phyloP scores from a whole-genome alignment of 2,113 vertebrate genomes.

The Astatotilapia flaviijosephi region DNA sequence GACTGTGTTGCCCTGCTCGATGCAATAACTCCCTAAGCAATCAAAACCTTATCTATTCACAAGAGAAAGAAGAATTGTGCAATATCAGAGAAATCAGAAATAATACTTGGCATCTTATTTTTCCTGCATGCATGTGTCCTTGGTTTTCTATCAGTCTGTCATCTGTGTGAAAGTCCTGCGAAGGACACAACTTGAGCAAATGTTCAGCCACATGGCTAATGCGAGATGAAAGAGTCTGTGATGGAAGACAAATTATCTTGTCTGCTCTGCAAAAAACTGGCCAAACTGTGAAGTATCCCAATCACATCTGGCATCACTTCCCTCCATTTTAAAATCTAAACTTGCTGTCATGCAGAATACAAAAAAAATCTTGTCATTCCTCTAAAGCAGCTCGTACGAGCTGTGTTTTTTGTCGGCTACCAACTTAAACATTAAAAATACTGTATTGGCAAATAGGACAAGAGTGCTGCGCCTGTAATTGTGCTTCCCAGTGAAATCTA shows the following conservation, averaged over 20 bases:
- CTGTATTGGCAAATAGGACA: conserved; percentile 30
- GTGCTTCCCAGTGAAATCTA: background rate
- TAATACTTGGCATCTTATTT: background rate
- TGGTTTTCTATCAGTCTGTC: background rate
- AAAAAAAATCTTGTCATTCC: conserved; percentile 25
- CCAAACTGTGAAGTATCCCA: conserved; percentile 38
- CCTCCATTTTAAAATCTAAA: conserved; percentile 38
- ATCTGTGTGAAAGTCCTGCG: background rate
- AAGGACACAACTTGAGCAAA: conserved; percentile 16
- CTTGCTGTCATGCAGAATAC: conserved; percentile 42
- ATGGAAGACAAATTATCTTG: conserved; percentile 61
- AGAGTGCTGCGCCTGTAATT: conserved; percentile 9
- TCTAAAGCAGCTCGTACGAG: background rate
- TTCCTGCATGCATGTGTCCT: background rate
- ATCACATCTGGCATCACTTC: conserved; percentile 63
- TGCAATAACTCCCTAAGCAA: background rate
- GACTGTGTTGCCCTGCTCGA: background rate
- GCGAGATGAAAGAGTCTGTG: conserved; percentile 38
- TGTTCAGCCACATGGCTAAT: conserved; percentile 29
- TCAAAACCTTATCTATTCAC: background rate
- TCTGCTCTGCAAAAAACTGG: conserved; percentile 24
- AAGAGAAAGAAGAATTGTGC: background rate
- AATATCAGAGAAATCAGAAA: background rate
- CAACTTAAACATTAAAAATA: conserved; percentile 8
- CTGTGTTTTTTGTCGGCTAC: conserved; percentile 12